Evolutionary conservation across 2,113 vertebrate species (phyloP).

Genomic region (Carollia perspicillata): DNA sequence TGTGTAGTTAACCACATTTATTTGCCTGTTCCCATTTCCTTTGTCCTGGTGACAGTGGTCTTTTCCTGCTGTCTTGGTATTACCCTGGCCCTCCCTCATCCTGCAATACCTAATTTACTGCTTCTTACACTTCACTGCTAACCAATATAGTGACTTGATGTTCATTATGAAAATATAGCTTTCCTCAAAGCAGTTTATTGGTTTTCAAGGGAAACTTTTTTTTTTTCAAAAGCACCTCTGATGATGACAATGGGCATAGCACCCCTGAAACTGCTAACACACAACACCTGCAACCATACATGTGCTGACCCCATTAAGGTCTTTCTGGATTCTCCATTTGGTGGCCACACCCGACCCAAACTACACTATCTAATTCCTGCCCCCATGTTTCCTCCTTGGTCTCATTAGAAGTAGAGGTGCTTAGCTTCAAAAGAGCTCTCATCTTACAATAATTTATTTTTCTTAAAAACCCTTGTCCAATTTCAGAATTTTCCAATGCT

Average conservation of each 20-base stretch:
- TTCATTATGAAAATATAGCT: neutral
- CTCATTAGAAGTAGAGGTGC: neutral
- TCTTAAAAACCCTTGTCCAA: neutral
- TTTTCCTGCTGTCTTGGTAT: fast-evolving
- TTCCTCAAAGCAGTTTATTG: neutral
- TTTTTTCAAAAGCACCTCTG: neutral
- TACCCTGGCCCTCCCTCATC: fast-evolving
- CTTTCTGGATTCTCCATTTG: neutral
- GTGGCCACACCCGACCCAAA: fast-evolving
- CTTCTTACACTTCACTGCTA: neutral
- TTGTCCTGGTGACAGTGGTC: fast-evolving
- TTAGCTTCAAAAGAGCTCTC: neutral
- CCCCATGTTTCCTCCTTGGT: neutral
- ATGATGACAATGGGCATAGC: no score
- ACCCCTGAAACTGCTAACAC: fast-evolving
- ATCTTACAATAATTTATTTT: no score
- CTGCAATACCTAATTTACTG: neutral
- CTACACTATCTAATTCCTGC: neutral
- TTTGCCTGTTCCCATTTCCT: neutral
- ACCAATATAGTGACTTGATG: neutral
- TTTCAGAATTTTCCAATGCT: neutral
- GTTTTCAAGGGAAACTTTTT: neutral
- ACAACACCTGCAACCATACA: fast-evolving
- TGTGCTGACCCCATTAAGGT: fast-evolving
- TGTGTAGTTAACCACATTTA: neutral